phyloP scores from a whole-genome alignment of 2,888 invertebrate genomes.

The Clunio marinus region DNA sequence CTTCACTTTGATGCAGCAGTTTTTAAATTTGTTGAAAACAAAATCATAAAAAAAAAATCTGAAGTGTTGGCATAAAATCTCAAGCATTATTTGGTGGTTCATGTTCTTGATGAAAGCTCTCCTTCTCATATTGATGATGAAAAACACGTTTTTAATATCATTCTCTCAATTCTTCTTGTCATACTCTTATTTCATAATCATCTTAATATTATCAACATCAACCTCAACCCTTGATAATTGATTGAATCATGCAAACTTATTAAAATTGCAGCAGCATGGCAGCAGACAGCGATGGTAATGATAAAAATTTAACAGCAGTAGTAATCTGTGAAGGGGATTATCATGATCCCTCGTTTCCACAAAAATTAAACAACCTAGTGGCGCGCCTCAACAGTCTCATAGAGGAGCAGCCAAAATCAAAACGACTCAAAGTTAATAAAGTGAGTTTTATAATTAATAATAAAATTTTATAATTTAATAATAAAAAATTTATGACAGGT shows the following conservation, averaged over 20 bases:
- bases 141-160: constrained; percentile 2
- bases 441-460: constrained; percentile 43
- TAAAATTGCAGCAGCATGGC: constrained; percentile 58
- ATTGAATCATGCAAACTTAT: not conserved
- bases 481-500: constrained; percentile 52
- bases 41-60: not conserved
- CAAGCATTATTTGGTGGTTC: not conserved
- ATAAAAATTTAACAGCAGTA: constrained; percentile 66
- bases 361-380: constrained; percentile 72
- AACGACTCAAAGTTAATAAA: constrained; percentile 62
- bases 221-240: too few species aligned
- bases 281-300: constrained; percentile 77
- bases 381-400: constrained; percentile 74
- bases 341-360: constrained; percentile 80
- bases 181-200: too few species aligned
- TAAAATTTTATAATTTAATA: constrained; percentile 1
- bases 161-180: not conserved
- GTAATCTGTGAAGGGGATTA: constrained; percentile 90
- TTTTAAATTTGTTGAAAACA: not conserved
- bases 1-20: not conserved
- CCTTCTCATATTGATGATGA: not conserved
- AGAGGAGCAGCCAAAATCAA: constrained; percentile 57
- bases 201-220: too few species aligned
- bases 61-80: too few species aligned
- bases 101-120: not conserved